phyloP scores from a whole-genome alignment of 1,140 invertebrate genomes.

The Hylaeus anthracinus region DNA sequence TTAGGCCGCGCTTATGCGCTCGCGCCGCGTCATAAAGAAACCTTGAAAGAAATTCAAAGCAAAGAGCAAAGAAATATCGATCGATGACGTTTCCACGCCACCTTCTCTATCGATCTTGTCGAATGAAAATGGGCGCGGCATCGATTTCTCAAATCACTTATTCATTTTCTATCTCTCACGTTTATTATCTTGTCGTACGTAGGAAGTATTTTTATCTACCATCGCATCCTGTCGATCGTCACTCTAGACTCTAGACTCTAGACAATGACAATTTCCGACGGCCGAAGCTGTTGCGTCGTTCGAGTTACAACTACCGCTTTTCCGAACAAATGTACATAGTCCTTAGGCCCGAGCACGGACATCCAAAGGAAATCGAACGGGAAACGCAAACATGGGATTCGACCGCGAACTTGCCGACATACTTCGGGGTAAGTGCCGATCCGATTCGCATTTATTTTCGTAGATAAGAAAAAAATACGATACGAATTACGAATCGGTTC shows the following conservation, averaged over 20 bases:
- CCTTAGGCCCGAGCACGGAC: not conserved
- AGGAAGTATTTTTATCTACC: not conserved
- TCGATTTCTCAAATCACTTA: not conserved
- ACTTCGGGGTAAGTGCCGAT: constrained; percentile 49
- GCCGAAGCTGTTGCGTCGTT: not conserved
- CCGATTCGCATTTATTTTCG: too few species aligned
- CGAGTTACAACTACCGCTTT: too few species aligned
- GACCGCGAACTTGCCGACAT: constrained; percentile 40
- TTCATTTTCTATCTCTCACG: not conserved
- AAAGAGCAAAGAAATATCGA: too few species aligned
- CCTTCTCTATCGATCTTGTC: too few species aligned
- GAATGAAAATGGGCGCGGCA: not conserved
- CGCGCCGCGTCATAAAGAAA: too few species aligned
- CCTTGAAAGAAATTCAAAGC: too few species aligned
- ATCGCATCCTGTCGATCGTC: not conserved
- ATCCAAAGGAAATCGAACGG: not conserved
- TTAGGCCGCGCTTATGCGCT: too few species aligned
- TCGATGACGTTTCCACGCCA: too few species aligned
- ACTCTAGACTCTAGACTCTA: not conserved
- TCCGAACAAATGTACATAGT: too few species aligned
- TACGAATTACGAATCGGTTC: too few species aligned
- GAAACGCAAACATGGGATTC: constrained; percentile 34
- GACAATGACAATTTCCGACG: not conserved
- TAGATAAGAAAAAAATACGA: too few species aligned
- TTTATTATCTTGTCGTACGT: not conserved